Percentiles rank a stretch among this genome's conserved stretches.
phyloP scores from a whole-genome alignment of 1,140 invertebrate genomes.

The Rhyzopertha dominica region DNA sequence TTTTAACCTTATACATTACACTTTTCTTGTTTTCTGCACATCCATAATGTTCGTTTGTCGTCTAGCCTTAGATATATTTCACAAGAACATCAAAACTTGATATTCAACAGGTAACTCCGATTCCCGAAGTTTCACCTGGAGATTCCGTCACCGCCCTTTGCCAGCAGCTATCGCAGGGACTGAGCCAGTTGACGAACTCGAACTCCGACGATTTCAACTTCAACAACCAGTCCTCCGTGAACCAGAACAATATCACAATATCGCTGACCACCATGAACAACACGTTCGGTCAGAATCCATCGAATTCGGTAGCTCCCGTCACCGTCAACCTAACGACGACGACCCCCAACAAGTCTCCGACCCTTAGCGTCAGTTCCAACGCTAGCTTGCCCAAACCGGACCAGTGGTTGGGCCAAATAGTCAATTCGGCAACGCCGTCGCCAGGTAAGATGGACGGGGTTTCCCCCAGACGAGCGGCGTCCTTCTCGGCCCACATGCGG shows the following conservation, averaged over 20 bases:
- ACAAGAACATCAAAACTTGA: too few relatives aligned
- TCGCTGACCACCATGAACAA: constrained; percentile 39
- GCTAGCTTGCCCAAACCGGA: constrained; percentile 62
- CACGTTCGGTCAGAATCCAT: constrained; percentile 30
- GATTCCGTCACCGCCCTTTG: constrained; percentile 83
- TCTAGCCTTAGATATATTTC: too few relatives aligned
- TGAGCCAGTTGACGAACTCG: constrained; percentile 70
- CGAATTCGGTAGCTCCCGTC: constrained; percentile 25
- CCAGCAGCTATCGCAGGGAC: constrained; percentile 78
- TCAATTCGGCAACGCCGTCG: constrained; percentile 50
- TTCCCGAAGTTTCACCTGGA: constrained; percentile 73
- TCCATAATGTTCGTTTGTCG: too few relatives aligned
- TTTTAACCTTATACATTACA: too few relatives aligned
- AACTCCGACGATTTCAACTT: constrained; percentile 59
- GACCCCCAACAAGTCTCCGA: constrained; percentile 41
- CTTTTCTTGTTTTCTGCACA: too few relatives aligned
- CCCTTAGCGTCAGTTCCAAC: constrained; percentile 29
- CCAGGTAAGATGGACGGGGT: constrained; percentile 40
- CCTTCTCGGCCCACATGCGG: constrained; percentile 57
- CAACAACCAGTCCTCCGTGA: constrained; percentile 52
- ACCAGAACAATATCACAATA: constrained; percentile 49
- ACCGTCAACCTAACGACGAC: constrained; percentile 12
- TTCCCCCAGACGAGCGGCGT: constrained; percentile 48
- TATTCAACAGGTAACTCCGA: constrained; percentile 66
- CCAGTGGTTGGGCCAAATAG: constrained; percentile 71